Conservation (phyloP, 2,113 vertebrate species). For the Proteles cristata region DNA sequence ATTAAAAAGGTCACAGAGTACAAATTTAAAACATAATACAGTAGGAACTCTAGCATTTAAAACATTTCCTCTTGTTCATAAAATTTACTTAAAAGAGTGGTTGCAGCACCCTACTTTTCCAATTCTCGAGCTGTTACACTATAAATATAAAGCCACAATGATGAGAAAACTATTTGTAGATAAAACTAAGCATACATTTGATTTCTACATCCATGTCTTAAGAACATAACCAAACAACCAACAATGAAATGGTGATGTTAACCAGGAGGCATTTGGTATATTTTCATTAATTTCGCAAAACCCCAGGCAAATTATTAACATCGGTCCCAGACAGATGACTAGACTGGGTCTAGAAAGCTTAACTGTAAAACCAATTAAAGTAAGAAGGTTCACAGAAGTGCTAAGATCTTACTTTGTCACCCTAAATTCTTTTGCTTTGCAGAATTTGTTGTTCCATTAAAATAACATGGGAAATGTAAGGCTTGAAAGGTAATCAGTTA, state of each 20-base stretch:
- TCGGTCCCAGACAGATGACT: background rate
- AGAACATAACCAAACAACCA: background rate
- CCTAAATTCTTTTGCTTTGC: background rate
- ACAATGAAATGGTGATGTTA: background rate
- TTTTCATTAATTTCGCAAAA: conserved; percentile 35
- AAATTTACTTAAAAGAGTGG: background rate
- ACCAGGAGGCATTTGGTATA: background rate
- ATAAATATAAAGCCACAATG: background rate
- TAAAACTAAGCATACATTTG: conserved; percentile 1
- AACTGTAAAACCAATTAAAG: background rate
- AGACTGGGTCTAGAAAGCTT: background rate
- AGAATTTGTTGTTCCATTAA: conserved; percentile 1
- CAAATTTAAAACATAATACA: conserved; percentile 35
- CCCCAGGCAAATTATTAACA: background rate
- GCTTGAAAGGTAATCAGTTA: background rate
- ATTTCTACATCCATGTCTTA: background rate
- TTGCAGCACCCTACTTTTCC: background rate
- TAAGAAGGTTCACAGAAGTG: background rate
- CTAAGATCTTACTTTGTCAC: background rate
- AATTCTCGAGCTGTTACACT: background rate
- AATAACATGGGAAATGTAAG: background rate
- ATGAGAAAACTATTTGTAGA: background rate
- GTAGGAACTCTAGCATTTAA: conserved; percentile 2
- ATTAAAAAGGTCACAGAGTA: conserved; percentile 46
- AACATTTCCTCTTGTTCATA: background rate